These are phyloP conservation scores for Lasioglossum pauxillum DNA, from an alignment of 2,888 invertebrate genomes.

Conservation along the genomic window DNA sequence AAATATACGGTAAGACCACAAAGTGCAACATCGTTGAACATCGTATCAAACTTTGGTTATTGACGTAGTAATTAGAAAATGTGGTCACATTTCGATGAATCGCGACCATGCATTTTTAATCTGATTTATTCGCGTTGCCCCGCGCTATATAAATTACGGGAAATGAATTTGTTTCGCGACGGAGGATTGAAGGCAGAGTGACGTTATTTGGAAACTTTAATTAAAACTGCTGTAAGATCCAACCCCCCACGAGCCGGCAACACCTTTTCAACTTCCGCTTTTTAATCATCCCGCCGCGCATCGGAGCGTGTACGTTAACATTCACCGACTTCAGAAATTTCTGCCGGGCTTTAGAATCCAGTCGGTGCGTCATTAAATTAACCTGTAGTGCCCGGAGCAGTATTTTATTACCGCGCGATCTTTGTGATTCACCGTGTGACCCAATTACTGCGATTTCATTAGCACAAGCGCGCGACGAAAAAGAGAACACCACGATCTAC, in stretches of 20 bases:
- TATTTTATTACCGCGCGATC: not conserved
- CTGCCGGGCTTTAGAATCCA: not conserved
- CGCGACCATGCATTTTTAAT: not conserved
- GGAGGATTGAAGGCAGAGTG: not conserved
- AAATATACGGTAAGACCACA: no score
- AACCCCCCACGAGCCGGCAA: not conserved
- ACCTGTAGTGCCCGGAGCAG: not conserved
- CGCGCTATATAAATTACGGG: not conserved
- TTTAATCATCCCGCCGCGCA: conserved; percentile 4
- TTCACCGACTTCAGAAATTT: not conserved
- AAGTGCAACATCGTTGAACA: no score
- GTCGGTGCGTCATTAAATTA: not conserved
- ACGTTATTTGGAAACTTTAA: not conserved
- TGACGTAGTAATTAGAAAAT: not conserved
- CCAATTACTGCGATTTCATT: conserved; percentile 4
- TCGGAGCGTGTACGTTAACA: not conserved
- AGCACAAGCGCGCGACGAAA: not conserved
- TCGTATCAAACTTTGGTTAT: not conserved
- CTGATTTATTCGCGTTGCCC: not conserved
- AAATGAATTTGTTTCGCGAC: not conserved
- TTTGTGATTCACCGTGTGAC: not conserved
- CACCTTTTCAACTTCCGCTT: not conserved
- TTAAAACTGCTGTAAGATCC: not conserved
- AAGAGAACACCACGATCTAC: not conserved
- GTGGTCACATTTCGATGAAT: not conserved